phyloP scores from a whole-genome alignment of 2,797 vertebrate species.

The Hylomyscus alleni region DNA sequence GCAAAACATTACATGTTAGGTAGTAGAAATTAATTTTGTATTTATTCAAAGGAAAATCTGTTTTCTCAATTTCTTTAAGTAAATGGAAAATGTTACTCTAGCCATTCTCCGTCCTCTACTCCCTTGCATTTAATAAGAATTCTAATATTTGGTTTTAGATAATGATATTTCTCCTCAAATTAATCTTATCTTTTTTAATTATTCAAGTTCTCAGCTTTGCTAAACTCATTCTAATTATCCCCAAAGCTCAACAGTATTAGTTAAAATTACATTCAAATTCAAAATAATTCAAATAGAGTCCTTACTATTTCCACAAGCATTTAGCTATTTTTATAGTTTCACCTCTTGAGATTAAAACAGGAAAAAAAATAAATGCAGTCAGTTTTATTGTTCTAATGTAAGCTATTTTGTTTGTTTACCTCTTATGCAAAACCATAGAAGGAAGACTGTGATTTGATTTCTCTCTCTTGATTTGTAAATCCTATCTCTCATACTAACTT shows the following conservation, averaged over 20 bases:
- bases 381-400: slow-evolving; percentile 85
- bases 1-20: slow-evolving; percentile 83
- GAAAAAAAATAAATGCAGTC: slow-evolving; percentile 81
- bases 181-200: slow-evolving; percentile 89
- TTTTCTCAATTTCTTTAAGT: slow-evolving; percentile 83
- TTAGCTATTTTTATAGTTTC: slow-evolving; percentile 86
- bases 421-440: slow-evolving; percentile 77
- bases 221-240: slow-evolving; percentile 89
- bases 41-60: slow-evolving; percentile 85
- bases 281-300: slow-evolving; percentile 86
- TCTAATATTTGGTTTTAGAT: slow-evolving; percentile 90
- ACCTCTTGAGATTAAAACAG: slow-evolving; percentile 84
- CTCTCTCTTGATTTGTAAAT: slow-evolving; percentile 83
- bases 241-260: slow-evolving; percentile 87
- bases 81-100: slow-evolving; percentile 79
- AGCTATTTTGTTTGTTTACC: slow-evolving; percentile 85
- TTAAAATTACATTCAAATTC: slow-evolving; percentile 89
- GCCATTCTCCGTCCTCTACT: slow-evolving; percentile 40
- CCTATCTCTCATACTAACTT: slow-evolving; percentile 85
- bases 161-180: slow-evolving; percentile 88
- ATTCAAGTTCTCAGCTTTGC: slow-evolving; percentile 87
- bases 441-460: slow-evolving; percentile 79
- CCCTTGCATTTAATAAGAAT: slow-evolving; percentile 78
- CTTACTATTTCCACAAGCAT: slow-evolving; percentile 84
- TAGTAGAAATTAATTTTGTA: slow-evolving; percentile 83